phyloP scores from a whole-genome alignment of 2,888 invertebrate genomes.

The Biston stratarius region DNA sequence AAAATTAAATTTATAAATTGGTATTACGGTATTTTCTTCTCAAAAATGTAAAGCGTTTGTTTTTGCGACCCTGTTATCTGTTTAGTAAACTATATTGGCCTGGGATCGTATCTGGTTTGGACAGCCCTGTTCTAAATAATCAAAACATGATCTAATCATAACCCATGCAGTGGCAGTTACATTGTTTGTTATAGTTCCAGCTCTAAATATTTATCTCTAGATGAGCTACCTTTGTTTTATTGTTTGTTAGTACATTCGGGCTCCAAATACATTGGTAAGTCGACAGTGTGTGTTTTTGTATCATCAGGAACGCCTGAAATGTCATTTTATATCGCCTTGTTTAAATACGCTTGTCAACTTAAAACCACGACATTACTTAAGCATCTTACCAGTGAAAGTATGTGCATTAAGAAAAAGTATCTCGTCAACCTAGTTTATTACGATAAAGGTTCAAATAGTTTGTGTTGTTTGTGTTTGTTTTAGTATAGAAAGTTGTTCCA shows the following conservation, averaged over 20 bases:
- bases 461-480: too few species aligned
- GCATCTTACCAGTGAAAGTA: conserved; percentile 45
- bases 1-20: too few species aligned
- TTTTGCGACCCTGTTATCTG: too few species aligned
- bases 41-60: too few species aligned
- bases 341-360: conserved; percentile 51
- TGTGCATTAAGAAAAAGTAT: conserved; percentile 36
- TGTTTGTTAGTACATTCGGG: conserved; percentile 23
- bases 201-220: conserved; percentile 36
- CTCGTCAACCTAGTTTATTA: conserved; percentile 23
- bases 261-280: not conserved
- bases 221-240: conserved; percentile 33
- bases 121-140: too few species aligned
- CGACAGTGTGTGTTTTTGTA: conserved; percentile 7
- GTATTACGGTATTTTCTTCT: too few species aligned
- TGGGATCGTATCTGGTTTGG: too few species aligned
- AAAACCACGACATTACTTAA: conserved; percentile 41
- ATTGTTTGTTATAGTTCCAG: conserved; percentile 22
- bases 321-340: conserved; percentile 55
- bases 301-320: conserved; percentile 44
- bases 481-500: not conserved
- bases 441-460: conserved; percentile 18
- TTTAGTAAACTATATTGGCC: too few species aligned
- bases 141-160: not conserved
- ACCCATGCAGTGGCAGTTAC: conserved; percentile 1